Evolutionary conservation across 2,113 vertebrate genomes (phyloP).

Genomic region (Charadrius vociferus): DNA sequence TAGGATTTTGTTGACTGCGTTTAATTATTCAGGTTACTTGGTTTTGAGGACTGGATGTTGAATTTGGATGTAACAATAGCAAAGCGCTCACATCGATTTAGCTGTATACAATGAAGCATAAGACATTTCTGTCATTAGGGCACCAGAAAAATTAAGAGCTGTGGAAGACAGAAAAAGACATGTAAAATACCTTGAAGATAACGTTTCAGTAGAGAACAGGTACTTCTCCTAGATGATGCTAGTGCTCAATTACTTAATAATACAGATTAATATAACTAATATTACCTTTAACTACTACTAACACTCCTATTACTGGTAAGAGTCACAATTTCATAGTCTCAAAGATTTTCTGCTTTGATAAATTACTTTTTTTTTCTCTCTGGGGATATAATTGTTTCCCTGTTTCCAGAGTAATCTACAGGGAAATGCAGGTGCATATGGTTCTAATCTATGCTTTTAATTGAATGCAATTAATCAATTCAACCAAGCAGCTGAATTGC

Average conservation of each 20-base stretch:
- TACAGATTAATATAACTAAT: background rate
- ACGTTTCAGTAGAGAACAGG: background rate
- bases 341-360: background rate
- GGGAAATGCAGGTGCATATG: background rate
- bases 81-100: background rate
- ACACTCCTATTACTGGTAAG: background rate
- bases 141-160: background rate
- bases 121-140: background rate
- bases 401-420: background rate
- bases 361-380: background rate
- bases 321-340: background rate
- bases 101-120: background rate
- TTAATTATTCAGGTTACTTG: background rate
- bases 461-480: constrained; percentile 4
- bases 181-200: background rate
- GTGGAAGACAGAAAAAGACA: background rate
- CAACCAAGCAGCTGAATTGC: background rate
- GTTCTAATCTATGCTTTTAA: background rate
- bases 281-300: background rate
- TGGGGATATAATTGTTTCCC: background rate
- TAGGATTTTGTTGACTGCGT: background rate
- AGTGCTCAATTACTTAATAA: background rate
- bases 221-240: background rate
- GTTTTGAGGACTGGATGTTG: background rate
- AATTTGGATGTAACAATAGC: background rate